These are phyloP conservation scores for Portevinia maculata DNA, from an alignment of 2,888 invertebrate species.

Conservation along the genomic window DNA sequence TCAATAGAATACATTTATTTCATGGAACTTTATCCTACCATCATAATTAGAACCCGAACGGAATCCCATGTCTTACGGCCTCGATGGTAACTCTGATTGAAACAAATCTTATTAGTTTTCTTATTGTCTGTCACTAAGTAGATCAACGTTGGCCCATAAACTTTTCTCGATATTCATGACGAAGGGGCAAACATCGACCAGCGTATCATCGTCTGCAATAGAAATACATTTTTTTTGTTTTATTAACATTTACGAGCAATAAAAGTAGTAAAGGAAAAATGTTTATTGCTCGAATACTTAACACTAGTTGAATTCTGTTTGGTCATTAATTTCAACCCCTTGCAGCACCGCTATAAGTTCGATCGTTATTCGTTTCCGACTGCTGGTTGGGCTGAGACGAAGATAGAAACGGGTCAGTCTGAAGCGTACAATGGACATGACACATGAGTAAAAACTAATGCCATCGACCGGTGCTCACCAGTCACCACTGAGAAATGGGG, in stretches of 20 bases:
- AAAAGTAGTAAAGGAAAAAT: constrained; percentile 45
- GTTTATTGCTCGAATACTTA: constrained; percentile 62
- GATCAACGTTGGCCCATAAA: constrained; percentile 40
- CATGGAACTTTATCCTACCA: too few relatives aligned
- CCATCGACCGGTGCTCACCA: constrained; percentile 17
- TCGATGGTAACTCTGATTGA: constrained; percentile 26
- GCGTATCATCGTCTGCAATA: constrained; percentile 42
- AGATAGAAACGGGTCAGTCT: constrained; percentile 12
- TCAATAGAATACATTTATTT: too few relatives aligned
- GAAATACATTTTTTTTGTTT: constrained; percentile 53
- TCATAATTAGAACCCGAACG: too few relatives aligned
- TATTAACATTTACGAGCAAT: constrained; percentile 67
- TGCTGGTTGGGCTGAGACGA: not conserved
- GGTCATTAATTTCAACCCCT: constrained; percentile 57
- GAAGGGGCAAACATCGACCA: not conserved
- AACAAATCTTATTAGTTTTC: constrained; percentile 26
- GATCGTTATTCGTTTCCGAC: constrained; percentile 49
- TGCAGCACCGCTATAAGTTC: constrained; percentile 16
- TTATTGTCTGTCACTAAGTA: constrained; percentile 22
- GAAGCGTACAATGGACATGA: not conserved
- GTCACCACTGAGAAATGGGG: constrained; percentile 17
- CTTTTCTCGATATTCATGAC: constrained; percentile 8
- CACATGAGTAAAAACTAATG: not conserved
- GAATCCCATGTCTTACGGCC: too few relatives aligned
- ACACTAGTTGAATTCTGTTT: constrained; percentile 67